Base-by-base conservation (phyloP, 2,113 vertebrate species). In the Paradoxurus hermaphroditus region DNA sequence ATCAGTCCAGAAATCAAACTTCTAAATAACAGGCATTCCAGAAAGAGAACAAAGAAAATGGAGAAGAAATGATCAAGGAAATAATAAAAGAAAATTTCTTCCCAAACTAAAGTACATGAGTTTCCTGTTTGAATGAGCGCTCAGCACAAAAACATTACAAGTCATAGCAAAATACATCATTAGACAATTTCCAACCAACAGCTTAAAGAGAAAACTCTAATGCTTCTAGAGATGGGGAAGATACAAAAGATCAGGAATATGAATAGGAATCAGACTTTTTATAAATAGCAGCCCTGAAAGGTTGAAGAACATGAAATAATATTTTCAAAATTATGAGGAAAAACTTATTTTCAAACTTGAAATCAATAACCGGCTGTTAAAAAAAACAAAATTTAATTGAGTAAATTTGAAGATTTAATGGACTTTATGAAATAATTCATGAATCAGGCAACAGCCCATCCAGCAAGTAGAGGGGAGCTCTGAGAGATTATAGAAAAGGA, bases 261-360 rank as follows among this genome's bases (percentile, higher is more conserved):
- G 16, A 97, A 70, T 10, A 87, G 25, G 44, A 90, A 77, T 90
- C 51, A 90, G 11, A 67, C 36, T 78, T 93, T 84, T 84, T 49
- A 44, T 79, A n/a, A n/a, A 46, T 68, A 75, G 53, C 25, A 95
- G 65, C 31, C n/a, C 34, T 78, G 10, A 13, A 81, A 96, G 27
- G 8, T n/a, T 59, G 29, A 86, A 65, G 44, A 73, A 82, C 77
- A 92, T 44, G 21, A 23, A 91, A 31, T 53, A 79, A 63, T 75
- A 49, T 18, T 18, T 88, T 91, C 56, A 79, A 95, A 86, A 77
- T 77, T 44, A 89, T 49, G 56, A 72, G 4, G 27, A 16, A 70
- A 90, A 73, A 91, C 77, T n/a, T 72, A 82, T 56, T 94, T 95
- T 93, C 79, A 86, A 85, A 86, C 49, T 92, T 77, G 34, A 86